Conservation (phyloP, 2,113 vertebrate species). For the Pollimyrus isidori region DNA sequence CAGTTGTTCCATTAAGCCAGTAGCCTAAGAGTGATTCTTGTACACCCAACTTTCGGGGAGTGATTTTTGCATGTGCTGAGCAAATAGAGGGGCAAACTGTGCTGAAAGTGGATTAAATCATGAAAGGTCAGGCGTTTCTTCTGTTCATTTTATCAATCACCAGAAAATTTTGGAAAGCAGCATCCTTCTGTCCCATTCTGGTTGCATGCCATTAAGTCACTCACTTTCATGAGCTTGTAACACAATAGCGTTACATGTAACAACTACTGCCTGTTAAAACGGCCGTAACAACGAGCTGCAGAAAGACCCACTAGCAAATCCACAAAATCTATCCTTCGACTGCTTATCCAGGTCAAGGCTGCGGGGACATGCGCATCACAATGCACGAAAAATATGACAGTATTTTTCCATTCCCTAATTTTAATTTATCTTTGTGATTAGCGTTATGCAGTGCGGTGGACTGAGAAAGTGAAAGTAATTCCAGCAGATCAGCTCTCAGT, state of each 20-base stretch:
- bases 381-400: background rate
- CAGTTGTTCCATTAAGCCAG: background rate
- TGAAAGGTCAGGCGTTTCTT: background rate
- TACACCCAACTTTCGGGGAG: background rate
- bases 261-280: background rate
- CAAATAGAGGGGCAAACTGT: background rate
- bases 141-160: background rate
- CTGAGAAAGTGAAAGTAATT: background rate
- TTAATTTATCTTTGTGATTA: background rate
- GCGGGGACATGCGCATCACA: background rate
- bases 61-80: background rate
- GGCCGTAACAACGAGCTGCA: background rate
- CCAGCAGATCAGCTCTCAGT: background rate
- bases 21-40: background rate
- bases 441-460: background rate
- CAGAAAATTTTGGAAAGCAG: background rate
- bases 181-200: background rate
- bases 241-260: background rate
- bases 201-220: background rate
- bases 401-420: background rate
- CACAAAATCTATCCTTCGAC: background rate
- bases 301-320: background rate
- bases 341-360: background rate
- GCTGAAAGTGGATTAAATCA: background rate
- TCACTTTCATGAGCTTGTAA: background rate